A percentile compares a stretch with the other conserved stretches of the same genome.
phyloP scores from a whole-genome alignment of 2,888 invertebrate genomes.

The Lacanobia oleracea region DNA sequence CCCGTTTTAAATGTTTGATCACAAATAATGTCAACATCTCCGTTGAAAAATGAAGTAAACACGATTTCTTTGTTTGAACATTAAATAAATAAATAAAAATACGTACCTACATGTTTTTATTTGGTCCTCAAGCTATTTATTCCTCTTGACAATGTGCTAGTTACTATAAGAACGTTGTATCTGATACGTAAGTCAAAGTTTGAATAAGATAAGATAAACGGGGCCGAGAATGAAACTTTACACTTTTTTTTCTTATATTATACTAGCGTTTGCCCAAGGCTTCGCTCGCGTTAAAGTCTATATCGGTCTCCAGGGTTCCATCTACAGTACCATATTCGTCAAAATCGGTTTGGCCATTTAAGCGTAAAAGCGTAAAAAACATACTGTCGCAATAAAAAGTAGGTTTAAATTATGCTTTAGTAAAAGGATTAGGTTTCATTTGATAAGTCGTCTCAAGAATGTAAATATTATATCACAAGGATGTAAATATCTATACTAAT shows the following conservation, averaged over 20 bases:
- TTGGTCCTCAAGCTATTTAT: background rate
- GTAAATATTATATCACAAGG: no score
- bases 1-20: constrained; percentile 60
- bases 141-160: background rate
- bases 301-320: no score
- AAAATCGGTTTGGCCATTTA: no score
- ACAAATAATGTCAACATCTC: background rate
- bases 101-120: background rate
- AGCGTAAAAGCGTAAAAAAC: no score
- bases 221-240: background rate
- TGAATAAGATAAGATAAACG: background rate
- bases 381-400: no score
- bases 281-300: no score
- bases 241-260: background rate
- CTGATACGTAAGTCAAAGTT: background rate
- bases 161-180: background rate
- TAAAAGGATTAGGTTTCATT: no score
- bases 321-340: no score
- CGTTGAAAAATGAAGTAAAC: constrained; percentile 2
- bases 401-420: no score
- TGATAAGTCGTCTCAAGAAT: no score
- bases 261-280: no score
- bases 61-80: background rate
- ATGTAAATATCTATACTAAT: no score
- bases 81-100: constrained; percentile 16